A percentile compares a stretch with the other conserved stretches of the same genome.
Evolutionary conservation across 1,140 invertebrate species (phyloP).

Genomic region (Laupala kohalensis): DNA sequence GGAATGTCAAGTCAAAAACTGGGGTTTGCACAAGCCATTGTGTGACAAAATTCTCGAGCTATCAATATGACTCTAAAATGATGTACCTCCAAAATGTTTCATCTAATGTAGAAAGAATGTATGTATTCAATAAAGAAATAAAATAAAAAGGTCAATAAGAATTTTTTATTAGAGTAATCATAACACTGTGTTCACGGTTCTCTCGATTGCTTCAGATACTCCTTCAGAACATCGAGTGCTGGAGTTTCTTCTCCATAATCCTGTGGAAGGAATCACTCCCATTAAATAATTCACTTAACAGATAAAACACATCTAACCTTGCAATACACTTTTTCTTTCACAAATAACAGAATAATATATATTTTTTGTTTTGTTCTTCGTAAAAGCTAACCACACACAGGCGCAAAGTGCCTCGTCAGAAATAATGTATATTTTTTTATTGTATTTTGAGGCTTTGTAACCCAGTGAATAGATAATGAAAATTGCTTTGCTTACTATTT

Average conservation of each 20-base stretch:
- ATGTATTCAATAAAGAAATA: not conserved
- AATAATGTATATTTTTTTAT: too few relatives aligned
- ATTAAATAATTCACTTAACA: not conserved
- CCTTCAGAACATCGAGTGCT: slow-evolving; percentile 81
- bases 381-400: too few relatives aligned
- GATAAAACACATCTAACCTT: not conserved
- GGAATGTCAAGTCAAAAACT: slow-evolving; percentile 34
- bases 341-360: too few relatives aligned
- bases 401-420: too few relatives aligned
- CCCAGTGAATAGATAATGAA: too few relatives aligned
- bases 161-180: slow-evolving; percentile 16
- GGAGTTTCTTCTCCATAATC: slow-evolving; percentile 93
- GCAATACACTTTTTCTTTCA: not conserved
- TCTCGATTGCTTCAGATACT: slow-evolving; percentile 58
- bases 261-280: slow-evolving; percentile 31
- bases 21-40: slow-evolving; percentile 27
- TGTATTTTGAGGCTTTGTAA: too few relatives aligned
- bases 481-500: too few relatives aligned
- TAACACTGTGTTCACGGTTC: slow-evolving; percentile 18
- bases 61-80: not conserved
- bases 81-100: not conserved
- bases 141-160: not conserved
- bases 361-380: too few relatives aligned
- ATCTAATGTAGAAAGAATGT: not conserved
- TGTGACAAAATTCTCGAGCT: slow-evolving; percentile 22